These are phyloP conservation scores for Tipula lateralis DNA, from an alignment of 2,888 invertebrate species.

Conservation along the genomic window DNA sequence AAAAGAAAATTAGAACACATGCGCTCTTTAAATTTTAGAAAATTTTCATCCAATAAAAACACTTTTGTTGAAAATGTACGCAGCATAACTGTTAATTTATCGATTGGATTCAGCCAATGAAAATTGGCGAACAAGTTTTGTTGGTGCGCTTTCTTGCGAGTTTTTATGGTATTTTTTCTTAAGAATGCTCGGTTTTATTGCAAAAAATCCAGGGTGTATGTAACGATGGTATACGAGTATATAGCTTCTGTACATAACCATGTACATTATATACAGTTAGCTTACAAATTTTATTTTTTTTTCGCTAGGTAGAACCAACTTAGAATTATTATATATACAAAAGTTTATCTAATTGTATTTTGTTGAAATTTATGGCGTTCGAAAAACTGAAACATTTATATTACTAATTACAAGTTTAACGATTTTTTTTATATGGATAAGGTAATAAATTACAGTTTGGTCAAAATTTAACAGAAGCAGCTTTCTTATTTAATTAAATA, in stretches of 20 bases:
- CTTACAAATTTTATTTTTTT: neutral
- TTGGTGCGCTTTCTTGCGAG: neutral
- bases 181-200: neutral
- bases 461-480: neutral
- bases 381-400: neutral
- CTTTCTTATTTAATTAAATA: neutral
- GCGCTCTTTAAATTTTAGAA: neutral
- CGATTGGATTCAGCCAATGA: neutral
- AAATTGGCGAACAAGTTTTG: neutral
- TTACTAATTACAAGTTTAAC: neutral
- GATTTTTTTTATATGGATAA: neutral
- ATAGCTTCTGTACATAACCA: neutral
- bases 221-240: neutral
- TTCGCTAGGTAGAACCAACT: neutral
- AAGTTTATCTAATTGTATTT: neutral
- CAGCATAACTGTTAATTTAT: neutral
- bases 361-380: neutral
- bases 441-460: neutral
- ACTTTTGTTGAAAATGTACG: neutral
- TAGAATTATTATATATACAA: neutral
- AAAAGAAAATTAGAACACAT: neutral
- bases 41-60: neutral
- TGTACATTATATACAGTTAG: neutral
- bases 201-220: neutral
- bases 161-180: neutral